A percentile compares a stretch with the other conserved stretches of the same genome.
Conservation (phyloP, 2,888 invertebrate species). For the Tachina fera region DNA sequence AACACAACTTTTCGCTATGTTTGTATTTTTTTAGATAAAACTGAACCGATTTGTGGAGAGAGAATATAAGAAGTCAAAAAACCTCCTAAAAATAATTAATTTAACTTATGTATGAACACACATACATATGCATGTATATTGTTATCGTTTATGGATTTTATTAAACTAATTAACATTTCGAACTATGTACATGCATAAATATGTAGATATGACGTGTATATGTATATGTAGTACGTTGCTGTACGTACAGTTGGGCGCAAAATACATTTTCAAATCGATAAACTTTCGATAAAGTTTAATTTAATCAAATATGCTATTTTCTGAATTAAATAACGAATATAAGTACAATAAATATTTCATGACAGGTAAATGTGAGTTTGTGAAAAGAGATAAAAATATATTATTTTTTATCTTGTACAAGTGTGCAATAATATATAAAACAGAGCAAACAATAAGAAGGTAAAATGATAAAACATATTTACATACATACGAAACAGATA, state of each 20-base stretch:
- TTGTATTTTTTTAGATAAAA: too few relatives aligned
- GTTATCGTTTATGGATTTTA: background rate
- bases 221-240: background rate
- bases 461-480: slow-evolving; percentile 40
- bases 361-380: slow-evolving; percentile 48
- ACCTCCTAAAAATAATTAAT: too few relatives aligned
- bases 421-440: slow-evolving; percentile 49
- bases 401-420: slow-evolving; percentile 44
- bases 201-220: background rate
- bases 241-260: slow-evolving; percentile 76
- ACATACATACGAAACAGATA: background rate
- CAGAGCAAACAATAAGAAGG: slow-evolving; percentile 43
- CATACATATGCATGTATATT: background rate
- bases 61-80: too few relatives aligned
- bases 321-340: slow-evolving; percentile 49
- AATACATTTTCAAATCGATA: slow-evolving; percentile 51
- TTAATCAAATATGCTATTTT: slow-evolving; percentile 59
- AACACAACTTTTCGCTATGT: too few relatives aligned
- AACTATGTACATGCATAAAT: background rate
- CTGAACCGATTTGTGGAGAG: too few relatives aligned
- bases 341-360: slow-evolving; percentile 25
- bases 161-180: slow-evolving; percentile 35
- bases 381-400: slow-evolving; percentile 30
- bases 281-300: slow-evolving; percentile 55
- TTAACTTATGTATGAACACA: too few relatives aligned